phyloP scores from a whole-genome alignment of 2,113 vertebrate species.

The Ceyx melanurus region DNA sequence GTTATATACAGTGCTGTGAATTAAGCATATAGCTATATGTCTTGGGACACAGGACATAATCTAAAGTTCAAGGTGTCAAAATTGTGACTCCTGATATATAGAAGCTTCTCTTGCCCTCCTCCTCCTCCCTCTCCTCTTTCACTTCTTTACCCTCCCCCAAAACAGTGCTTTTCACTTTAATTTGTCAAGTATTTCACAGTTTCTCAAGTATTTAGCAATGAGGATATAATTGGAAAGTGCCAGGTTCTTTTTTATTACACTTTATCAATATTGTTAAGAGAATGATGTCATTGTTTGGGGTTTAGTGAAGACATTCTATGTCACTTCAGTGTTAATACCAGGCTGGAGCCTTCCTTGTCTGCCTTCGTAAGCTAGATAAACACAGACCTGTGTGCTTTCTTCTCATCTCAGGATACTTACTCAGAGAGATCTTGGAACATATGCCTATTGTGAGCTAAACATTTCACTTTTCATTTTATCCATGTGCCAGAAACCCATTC shows the following conservation, averaged over 20 bases:
- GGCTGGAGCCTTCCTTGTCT: slow-evolving; percentile 88
- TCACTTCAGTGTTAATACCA: slow-evolving; percentile 86
- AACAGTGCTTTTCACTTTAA: neutral
- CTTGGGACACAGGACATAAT: neutral
- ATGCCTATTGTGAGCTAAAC: slow-evolving; percentile 75
- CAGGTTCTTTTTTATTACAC: slow-evolving; percentile 66
- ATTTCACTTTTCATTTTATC: slow-evolving; percentile 80
- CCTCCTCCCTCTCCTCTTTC: neutral
- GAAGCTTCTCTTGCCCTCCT: neutral
- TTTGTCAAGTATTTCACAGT: slow-evolving; percentile 40
- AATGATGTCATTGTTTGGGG: slow-evolving; percentile 88
- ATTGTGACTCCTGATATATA: neutral
- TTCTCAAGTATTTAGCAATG: slow-evolving; percentile 57
- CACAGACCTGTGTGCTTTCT: slow-evolving; percentile 79
- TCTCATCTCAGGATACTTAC: slow-evolving; percentile 76
- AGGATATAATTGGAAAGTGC: slow-evolving; percentile 69
- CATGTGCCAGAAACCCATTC: slow-evolving; percentile 79
- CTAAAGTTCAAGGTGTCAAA: neutral
- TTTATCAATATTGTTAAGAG: slow-evolving; percentile 80
- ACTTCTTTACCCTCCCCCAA: neutral
- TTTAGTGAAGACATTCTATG: slow-evolving; percentile 84
- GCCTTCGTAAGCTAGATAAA: slow-evolving; percentile 86
- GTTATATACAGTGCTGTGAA: neutral
- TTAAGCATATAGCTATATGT: neutral
- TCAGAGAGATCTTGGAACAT: slow-evolving; percentile 76